A percentile compares a stretch with the other conserved stretches of the same genome.
These are phyloP conservation scores for Chesias legatella DNA, from an alignment of 2,888 invertebrate genomes.

Conservation along the genomic window DNA sequence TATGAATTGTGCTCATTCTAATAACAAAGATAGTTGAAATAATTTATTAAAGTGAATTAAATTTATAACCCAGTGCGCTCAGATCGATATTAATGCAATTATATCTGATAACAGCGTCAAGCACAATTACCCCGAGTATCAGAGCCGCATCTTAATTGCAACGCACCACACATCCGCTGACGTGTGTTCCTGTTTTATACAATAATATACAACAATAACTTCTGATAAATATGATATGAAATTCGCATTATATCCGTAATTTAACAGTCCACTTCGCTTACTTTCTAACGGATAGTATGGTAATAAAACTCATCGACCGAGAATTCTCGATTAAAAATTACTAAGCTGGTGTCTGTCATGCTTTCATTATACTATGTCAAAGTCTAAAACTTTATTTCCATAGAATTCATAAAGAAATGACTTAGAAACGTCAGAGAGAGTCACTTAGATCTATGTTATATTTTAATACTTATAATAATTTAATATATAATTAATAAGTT, in stretches of 20 bases:
- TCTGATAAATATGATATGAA: slow-evolving; percentile 7
- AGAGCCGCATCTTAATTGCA: slow-evolving; percentile 70
- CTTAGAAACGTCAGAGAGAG: too few relatives aligned
- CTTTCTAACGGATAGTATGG: background rate
- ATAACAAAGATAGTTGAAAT: too few relatives aligned
- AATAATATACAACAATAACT: slow-evolving; percentile 32
- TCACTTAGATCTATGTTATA: too few relatives aligned
- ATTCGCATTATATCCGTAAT: slow-evolving; percentile 8
- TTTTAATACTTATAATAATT: too few relatives aligned
- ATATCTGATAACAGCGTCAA: slow-evolving; percentile 36
- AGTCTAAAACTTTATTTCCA: too few relatives aligned
- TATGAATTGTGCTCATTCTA: too few relatives aligned
- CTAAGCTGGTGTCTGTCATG: background rate
- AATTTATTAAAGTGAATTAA: too few relatives aligned
- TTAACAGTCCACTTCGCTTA: slow-evolving; percentile 3
- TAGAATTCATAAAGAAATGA: too few relatives aligned
- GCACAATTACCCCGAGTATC: slow-evolving; percentile 66
- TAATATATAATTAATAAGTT: too few relatives aligned
- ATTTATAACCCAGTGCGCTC: too few relatives aligned
- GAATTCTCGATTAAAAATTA: background rate
- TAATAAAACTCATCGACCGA: too few relatives aligned
- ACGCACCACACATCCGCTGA: slow-evolving; percentile 68
- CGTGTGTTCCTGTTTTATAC: slow-evolving; percentile 43
- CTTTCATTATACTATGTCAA: too few relatives aligned
- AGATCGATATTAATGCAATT: slow-evolving; percentile 1